Evolutionary conservation across 2,888 invertebrate species (phyloP), one percentile per base, ranked within the genome.

Genomic region (Laothoe populi): DNA sequence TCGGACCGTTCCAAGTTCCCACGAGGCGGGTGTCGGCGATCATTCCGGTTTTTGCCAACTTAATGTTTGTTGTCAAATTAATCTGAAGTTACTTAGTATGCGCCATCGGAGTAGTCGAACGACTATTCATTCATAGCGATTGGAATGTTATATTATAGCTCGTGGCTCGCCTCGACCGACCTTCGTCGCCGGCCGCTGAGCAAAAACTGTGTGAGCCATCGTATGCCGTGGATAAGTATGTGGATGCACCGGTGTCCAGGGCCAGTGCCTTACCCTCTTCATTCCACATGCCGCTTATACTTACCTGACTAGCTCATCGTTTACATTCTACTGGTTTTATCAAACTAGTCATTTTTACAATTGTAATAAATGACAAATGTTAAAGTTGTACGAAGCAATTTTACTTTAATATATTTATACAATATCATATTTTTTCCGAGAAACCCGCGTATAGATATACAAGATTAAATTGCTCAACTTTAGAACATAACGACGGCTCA

Each of bases 41-140:
- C 79, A 86, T 83, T 87, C 91, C 91, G 90, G 91, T 91, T 92
- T 88, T 87, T 82, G 87, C 90, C 75, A 87, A 85, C 90, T 85
- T 84, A 86, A 88, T 86, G 88, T 90, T 91, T 92, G 91, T 92
- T 91, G 91, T 91, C 91, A 92, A 92, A 91, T 92, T 90, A 89
- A 91, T 90, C 90, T 88, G 83, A 84, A 87, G 86, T 86, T 77
- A 82, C 84, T 89, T 86, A 88, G 87, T 87, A 88, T 90, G 88
- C 87, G 84, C 76, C 76, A 77, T 79, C 74, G 79, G 82, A 90
- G 91, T 86, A 83, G 92, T 92, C 83, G 78, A 75, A 82, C 86
- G 76, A 87, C 91, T 90, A 90, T 92, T 92, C 92, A 92, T 92
- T 92, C 91, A 92, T 92, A 89, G 88, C 83, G 82, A 81, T 81